Percentiles rank a stretch among this genome's conserved stretches.
phyloP scores from a whole-genome alignment of 1,140 invertebrate species.

The Trichoplusia ni region DNA sequence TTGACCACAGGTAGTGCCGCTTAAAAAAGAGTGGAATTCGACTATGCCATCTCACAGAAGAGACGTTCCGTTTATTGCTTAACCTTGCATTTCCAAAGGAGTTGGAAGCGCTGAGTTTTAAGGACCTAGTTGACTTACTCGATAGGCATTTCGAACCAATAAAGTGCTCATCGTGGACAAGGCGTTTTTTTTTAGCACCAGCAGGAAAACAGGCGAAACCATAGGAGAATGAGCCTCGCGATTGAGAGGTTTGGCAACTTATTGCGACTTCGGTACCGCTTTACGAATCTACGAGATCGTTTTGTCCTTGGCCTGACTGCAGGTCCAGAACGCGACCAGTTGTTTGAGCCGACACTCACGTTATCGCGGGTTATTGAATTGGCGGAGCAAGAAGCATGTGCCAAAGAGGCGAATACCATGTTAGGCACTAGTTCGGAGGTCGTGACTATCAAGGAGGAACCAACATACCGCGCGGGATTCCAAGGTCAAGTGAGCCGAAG shows the following conservation, averaged over 20 bases:
- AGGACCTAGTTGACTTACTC: conserved; percentile 29
- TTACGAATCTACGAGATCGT: conserved; percentile 28
- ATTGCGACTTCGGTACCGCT: conserved; percentile 32
- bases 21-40: conserved; percentile 29
- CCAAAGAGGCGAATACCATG: conserved; percentile 4
- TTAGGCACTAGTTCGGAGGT: not conserved
- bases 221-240: conserved; percentile 39
- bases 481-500: not conserved
- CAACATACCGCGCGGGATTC: not conserved
- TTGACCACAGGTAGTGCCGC: no score
- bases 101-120: conserved; percentile 14
- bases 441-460: conserved; percentile 15
- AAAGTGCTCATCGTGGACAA: conserved; percentile 30
- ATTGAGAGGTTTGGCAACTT: conserved; percentile 32
- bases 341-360: conserved; percentile 10
- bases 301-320: conserved; percentile 27
- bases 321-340: conserved; percentile 19
- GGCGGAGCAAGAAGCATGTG: conserved; percentile 19
- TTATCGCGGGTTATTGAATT: conserved; percentile 8
- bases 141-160: conserved; percentile 40
- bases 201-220: conserved; percentile 28
- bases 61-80: conserved; percentile 29
- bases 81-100: conserved; percentile 30
- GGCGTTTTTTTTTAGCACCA: conserved; percentile 30
- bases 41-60: conserved; percentile 29